A percentile compares a stretch with the other conserved stretches of the same genome.
phyloP scores from a whole-genome alignment of 2,888 invertebrate genomes.

The Chloroclystis v-ata region DNA sequence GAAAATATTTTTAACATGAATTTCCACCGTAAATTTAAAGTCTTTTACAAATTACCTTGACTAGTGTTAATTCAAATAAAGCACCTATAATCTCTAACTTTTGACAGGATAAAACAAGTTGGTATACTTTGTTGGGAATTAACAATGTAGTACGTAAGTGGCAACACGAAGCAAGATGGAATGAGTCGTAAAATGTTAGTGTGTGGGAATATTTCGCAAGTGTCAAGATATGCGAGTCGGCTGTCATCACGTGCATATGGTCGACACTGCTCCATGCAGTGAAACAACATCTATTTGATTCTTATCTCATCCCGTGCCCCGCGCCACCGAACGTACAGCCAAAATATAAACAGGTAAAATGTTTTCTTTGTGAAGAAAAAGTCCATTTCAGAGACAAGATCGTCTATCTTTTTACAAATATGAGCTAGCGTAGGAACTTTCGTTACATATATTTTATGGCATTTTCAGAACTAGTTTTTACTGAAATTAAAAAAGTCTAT shows the following conservation, averaged over 20 bases:
- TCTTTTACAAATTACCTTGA: too few species aligned
- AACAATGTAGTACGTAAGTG: conserved; percentile 15
- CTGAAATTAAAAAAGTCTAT: conserved; percentile 25
- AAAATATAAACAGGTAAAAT: conserved; percentile 71
- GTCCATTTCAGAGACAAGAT: conserved; percentile 60
- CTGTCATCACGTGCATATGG: conserved; percentile 69
- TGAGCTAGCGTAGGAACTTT: conserved; percentile 37
- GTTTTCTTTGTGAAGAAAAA: conserved; percentile 62
- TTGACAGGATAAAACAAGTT: conserved; percentile 9
- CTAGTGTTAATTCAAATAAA: conserved; percentile 14
- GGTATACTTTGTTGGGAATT: conserved; percentile 13
- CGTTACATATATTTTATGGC: conserved; percentile 27
- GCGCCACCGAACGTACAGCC: conserved; percentile 46
- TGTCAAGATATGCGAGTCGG: conserved; percentile 62
- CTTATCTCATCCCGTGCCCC: conserved; percentile 62
- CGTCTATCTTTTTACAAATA: conserved; percentile 51
- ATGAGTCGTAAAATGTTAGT: conserved; percentile 22
- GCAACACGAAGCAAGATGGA: conserved; percentile 12
- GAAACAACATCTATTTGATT: conserved; percentile 78
- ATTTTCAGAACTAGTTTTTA: conserved; percentile 21
- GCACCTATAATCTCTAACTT: conserved; percentile 14
- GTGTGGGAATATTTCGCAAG: conserved; percentile 38
- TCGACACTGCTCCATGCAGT: conserved; percentile 65
- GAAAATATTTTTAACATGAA: conserved; percentile 45
- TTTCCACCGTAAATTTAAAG: conserved; percentile 21